phyloP scores from a whole-genome alignment of 2,888 invertebrate genomes.

The Clusia tigrina region DNA sequence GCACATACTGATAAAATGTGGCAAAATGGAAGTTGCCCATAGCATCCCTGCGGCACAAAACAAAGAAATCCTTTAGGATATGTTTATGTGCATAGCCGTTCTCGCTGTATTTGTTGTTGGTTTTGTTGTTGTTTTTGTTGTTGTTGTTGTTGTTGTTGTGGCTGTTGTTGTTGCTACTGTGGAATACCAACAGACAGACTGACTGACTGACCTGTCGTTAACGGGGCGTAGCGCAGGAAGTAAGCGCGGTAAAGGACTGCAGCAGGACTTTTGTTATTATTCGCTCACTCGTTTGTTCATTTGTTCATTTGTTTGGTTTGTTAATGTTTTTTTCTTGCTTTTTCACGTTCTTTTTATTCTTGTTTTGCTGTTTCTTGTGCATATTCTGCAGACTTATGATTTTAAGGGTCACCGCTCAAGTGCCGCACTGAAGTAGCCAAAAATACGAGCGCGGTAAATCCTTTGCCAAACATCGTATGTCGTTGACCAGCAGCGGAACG shows the following conservation, averaged over 20 bases:
- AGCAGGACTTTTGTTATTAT: neutral
- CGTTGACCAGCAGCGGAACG: neutral
- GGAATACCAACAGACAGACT: neutral
- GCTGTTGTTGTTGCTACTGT: neutral
- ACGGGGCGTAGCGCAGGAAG: too few species aligned
- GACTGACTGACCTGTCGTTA: neutral
- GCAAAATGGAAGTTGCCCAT: neutral
- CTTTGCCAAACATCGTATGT: neutral
- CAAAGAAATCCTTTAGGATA: constrained; percentile 9
- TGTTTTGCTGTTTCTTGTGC: neutral
- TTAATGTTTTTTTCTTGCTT: neutral
- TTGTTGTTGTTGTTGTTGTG: too few species aligned
- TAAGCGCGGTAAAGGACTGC: too few species aligned
- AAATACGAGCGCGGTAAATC: neutral
- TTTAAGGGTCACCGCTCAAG: constrained; percentile 7
- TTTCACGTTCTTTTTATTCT: neutral
- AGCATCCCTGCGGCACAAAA: neutral
- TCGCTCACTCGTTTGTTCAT: neutral
- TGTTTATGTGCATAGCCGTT: neutral
- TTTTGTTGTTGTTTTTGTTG: neutral
- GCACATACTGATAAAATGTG: neutral
- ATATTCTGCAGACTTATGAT: neutral
- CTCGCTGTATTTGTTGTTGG: neutral
- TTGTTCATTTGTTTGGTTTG: neutral
- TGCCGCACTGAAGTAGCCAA: neutral